Percentiles rank a stretch among this genome's conserved stretches.
Evolutionary conservation across 2,797 vertebrate genomes (phyloP).

Genomic region (Enteromius paludinosus): DNA sequence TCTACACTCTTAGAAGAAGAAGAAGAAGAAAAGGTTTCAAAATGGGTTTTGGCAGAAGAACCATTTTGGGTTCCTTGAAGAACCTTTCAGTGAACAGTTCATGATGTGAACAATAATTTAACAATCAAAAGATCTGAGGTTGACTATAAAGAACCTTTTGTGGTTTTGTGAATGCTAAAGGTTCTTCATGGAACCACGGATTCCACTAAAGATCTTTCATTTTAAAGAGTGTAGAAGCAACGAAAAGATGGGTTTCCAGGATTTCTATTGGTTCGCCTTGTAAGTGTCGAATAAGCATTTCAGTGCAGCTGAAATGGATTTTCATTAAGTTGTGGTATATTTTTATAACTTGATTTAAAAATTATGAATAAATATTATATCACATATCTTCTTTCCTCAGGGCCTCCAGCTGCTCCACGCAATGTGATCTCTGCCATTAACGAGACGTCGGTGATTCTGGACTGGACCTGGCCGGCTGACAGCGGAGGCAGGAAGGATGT

Average conservation of each 20-base stretch:
- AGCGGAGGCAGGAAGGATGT: slow-evolving; percentile 90
- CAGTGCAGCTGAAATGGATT: neutral
- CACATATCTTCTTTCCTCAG: slow-evolving; percentile 71
- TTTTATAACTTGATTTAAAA: neutral
- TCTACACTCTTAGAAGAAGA: neutral
- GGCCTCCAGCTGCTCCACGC: slow-evolving; percentile 91
- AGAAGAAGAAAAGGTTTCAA: neutral
- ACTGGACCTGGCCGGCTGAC: slow-evolving; percentile 97
- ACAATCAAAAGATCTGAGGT: neutral
- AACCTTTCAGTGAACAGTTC: neutral
- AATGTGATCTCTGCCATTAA: slow-evolving; percentile 99
- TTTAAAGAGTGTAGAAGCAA: neutral
- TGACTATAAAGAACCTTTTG: neutral
- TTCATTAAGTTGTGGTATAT: neutral
- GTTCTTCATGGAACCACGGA: neutral
- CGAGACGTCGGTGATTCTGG: slow-evolving; percentile 96
- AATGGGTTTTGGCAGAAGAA: neutral
- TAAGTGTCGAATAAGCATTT: neutral
- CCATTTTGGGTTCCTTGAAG: neutral
- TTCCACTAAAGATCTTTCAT: neutral
- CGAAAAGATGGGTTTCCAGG: neutral
- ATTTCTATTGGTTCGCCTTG: neutral
- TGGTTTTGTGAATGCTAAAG: neutral
- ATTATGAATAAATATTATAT: neutral
- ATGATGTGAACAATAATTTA: neutral